Evolutionary conservation across 2,888 invertebrate species (phyloP).

Genomic region (Apoda limacodes): DNA sequence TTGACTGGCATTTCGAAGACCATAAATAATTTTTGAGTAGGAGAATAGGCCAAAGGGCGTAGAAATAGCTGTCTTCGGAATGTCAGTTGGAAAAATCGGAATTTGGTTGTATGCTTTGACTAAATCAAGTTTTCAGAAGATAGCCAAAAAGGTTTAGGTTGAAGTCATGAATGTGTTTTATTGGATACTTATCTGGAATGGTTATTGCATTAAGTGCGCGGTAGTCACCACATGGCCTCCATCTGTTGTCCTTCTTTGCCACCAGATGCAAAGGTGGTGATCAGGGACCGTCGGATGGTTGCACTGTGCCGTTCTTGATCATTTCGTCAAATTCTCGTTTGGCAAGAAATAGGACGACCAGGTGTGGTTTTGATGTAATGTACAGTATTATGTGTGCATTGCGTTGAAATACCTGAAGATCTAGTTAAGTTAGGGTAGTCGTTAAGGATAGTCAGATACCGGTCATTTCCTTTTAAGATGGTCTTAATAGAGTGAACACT

Average conservation of each 20-base stretch:
- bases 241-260: conserved; percentile 6
- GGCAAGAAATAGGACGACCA: conserved; percentile 12
- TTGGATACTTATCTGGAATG: conserved; percentile 24
- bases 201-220: conserved; percentile 23
- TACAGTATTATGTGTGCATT: conserved; percentile 13
- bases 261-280: conserved; percentile 12
- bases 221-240: too few relatives aligned
- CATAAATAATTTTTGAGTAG: conserved; percentile 29
- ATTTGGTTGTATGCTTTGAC: conserved; percentile 35
- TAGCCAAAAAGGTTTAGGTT: conserved; percentile 1
- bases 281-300: conserved; percentile 13
- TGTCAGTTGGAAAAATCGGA: conserved; percentile 26
- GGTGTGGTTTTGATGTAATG: conserved; percentile 9
- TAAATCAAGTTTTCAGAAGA: conserved; percentile 6
- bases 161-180: conserved; percentile 22
- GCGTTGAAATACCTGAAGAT: conserved; percentile 11
- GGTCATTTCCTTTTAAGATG: too few relatives aligned
- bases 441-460: conserved; percentile 7
- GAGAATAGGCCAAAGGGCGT: conserved; percentile 30
- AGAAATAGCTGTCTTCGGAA: conserved; percentile 20
- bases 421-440: conserved; percentile 15
- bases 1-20: conserved; percentile 36
- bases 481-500: too few relatives aligned
- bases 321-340: conserved; percentile 11
- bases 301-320: conserved; percentile 9